Percentiles rank a stretch among this genome's conserved stretches.
phyloP scores from a whole-genome alignment of 2,888 invertebrate species.

The Aspidiotus rigidus region DNA sequence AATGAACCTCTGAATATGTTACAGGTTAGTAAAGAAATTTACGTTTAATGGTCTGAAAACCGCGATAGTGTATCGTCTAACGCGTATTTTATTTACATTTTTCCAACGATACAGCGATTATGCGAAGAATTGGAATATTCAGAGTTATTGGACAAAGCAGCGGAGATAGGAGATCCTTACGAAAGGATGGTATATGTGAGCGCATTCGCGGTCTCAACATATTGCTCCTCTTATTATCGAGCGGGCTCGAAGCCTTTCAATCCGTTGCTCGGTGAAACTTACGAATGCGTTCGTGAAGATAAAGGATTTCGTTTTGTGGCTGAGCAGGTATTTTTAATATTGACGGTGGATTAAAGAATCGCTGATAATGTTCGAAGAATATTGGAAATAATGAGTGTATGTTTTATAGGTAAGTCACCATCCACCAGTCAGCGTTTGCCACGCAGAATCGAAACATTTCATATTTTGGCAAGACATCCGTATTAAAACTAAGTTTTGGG shows the following conservation, averaged over 20 bases:
- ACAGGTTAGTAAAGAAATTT: constrained; percentile 47
- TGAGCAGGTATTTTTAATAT: constrained; percentile 55
- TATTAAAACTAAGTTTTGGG: constrained; percentile 82
- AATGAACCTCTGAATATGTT: constrained; percentile 75
- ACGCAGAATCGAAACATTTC: constrained; percentile 67
- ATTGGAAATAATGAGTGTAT: background rate
- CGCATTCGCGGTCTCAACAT: constrained; percentile 72
- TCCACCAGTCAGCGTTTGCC: constrained; percentile 71
- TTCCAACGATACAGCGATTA: constrained; percentile 49
- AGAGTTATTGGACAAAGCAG: constrained; percentile 66
- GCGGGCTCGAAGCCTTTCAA: constrained; percentile 80
- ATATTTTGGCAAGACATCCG: constrained; percentile 73
- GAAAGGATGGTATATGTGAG: constrained; percentile 68
- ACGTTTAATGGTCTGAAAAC: no score
- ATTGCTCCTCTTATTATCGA: constrained; percentile 60
- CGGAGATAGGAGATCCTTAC: constrained; percentile 54
- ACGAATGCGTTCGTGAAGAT: constrained; percentile 68
- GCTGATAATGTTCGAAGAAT: background rate
- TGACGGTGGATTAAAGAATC: background rate
- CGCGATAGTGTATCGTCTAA: no score
- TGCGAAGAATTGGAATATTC: constrained; percentile 79
- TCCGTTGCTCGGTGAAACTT: constrained; percentile 72
- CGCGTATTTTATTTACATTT: no score
- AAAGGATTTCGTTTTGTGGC: constrained; percentile 67
- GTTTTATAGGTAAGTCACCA: constrained; percentile 64